Evolutionary conservation across 2,113 vertebrate species (phyloP), one percentile per base, ranked within the genome.

Genomic region (Rattus rattus): DNA sequence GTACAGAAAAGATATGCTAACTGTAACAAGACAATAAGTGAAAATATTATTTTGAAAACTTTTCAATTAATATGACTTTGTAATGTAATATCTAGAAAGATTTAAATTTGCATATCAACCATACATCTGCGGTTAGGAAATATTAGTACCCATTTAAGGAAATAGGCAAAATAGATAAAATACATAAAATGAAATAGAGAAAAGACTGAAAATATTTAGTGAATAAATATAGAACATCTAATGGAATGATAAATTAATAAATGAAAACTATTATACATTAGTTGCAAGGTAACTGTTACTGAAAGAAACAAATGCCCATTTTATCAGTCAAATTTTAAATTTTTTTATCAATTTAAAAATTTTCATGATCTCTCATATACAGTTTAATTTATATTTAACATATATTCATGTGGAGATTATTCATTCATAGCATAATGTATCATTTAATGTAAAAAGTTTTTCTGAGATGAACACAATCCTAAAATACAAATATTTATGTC

Each of bases 371-470:
- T 52, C 75, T 91, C 75, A 81, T 63, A 47, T 33, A 77, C 0
- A 56, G 19, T 63, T 80, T 92, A 20, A 69, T 70, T 84, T 94
- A 56, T 80, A 79, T 90, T 94, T 70, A 96, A 54, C 26, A n/a
- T 88, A 59, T 11, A 77, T 65, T 88, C 28, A 91, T 75, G 67
- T 88, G 16, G 19, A 83, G 65, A 92, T 91, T 81, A 92, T 11
- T 70, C 20, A 91, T 63, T 95, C 67, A 30, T 93, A 83, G n/a
- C 36, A 39, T 83, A 96, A 93, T 77, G 69, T 94, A 94, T 5
- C 3, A 54, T 79, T 92, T 89, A 17, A 79, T 49, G 13, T 76
- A 85, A 93, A n/a, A n/a, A n/a, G n/a, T n/a, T 92, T 72, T 94
- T 80, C 70, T 88, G 84, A 88, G 69, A 59, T 89, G 5, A 87